phyloP scores from a whole-genome alignment of 2,113 vertebrate species.

The Rhinolophus sinicus region DNA sequence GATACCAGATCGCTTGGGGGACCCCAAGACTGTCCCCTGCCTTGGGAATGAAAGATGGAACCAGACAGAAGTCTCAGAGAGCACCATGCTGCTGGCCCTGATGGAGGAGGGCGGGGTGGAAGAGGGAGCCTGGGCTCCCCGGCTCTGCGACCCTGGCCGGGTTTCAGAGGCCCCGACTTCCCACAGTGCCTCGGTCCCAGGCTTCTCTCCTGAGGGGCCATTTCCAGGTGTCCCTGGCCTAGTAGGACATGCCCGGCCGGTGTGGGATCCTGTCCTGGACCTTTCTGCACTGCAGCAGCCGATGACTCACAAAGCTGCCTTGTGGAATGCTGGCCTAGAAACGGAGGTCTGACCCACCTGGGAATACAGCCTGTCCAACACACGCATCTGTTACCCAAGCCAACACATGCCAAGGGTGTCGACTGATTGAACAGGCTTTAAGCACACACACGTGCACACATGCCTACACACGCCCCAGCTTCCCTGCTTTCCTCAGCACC shows the following conservation, averaged over 20 bases:
- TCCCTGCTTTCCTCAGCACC: not conserved
- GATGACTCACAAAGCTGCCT: constrained; percentile 47
- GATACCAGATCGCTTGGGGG: not conserved
- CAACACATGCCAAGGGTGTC: not conserved
- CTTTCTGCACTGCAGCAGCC: not conserved
- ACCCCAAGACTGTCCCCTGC: not conserved
- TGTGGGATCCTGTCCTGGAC: not conserved
- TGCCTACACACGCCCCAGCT: not conserved
- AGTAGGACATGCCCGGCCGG: rapidly evolving
- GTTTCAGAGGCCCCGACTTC: not conserved
- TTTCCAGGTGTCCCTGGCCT: not conserved
- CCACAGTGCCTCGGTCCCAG: not conserved
- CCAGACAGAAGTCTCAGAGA: not conserved
- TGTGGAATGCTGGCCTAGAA: constrained; percentile 33
- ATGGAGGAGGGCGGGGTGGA: not conserved
- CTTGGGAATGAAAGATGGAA: not conserved
- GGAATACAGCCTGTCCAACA: not conserved
- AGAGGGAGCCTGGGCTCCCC: not conserved
- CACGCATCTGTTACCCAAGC: not conserved
- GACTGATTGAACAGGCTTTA: not conserved
- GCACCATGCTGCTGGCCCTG: rapidly evolving
- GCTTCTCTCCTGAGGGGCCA: not conserved
- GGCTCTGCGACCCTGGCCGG: not conserved
- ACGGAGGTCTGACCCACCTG: not conserved
- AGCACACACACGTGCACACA: not conserved